Evolutionary conservation across 2,797 vertebrate species (phyloP).

Genomic region (Chrysocyon brachyurus): DNA sequence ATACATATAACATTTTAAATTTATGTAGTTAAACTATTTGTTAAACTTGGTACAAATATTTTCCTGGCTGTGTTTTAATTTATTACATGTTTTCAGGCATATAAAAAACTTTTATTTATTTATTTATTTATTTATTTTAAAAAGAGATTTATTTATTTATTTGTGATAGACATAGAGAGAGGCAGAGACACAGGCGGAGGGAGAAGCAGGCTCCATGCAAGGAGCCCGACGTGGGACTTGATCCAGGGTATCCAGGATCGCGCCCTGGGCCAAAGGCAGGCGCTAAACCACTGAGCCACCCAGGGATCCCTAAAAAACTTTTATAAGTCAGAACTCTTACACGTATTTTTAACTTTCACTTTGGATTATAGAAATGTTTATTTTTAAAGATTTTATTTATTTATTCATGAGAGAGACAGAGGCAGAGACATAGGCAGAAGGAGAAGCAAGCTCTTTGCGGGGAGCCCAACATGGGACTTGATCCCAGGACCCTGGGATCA

Average conservation of each 20-base stretch:
- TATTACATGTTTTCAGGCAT: neutral
- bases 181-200: no score
- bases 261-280: no score
- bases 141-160: no score
- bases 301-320: neutral
- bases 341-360: neutral
- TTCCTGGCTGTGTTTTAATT: slow-evolving; percentile 42
- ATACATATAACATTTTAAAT: neutral
- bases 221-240: no score
- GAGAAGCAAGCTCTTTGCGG: neutral
- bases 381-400: neutral
- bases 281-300: no score
- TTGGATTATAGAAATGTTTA: slow-evolving; percentile 2
- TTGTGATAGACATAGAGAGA: no score
- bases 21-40: neutral
- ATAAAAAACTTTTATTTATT: neutral
- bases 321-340: neutral
- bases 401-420: neutral
- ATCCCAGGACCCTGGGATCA: neutral
- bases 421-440: no score
- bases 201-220: no score
- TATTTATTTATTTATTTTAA: no score
- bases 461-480: neutral
- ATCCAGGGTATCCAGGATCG: no score
- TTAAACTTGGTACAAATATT: neutral